Percentiles rank a stretch among this genome's conserved stretches.
phyloP scores from a whole-genome alignment of 2,797 vertebrate genomes.

The Margarornis squamiger region DNA sequence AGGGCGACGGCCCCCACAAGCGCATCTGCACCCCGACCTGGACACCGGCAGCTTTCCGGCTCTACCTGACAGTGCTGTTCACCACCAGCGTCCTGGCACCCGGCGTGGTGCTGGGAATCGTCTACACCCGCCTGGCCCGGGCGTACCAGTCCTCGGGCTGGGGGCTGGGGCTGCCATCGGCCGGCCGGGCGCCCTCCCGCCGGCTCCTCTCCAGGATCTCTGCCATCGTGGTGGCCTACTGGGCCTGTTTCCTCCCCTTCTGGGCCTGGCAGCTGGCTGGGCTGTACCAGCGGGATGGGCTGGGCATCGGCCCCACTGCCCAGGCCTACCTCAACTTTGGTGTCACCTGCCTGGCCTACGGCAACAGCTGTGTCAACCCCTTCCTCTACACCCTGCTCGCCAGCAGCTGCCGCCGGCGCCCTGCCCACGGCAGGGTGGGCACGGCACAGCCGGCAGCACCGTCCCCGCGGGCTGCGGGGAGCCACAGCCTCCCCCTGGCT shows the following conservation, averaged over 20 bases:
- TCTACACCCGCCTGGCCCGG: slow-evolving; percentile 75
- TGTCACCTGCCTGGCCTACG: slow-evolving; percentile 87
- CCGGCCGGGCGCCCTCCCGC: slow-evolving; percentile 62
- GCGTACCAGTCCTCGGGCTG: slow-evolving; percentile 72
- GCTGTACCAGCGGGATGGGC: slow-evolving; percentile 74
- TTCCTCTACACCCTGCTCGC: slow-evolving; percentile 86
- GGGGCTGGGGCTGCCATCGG: not conserved
- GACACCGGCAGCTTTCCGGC: slow-evolving; percentile 79
- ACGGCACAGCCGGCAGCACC: fast-evolving
- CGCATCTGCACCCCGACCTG: slow-evolving; percentile 86
- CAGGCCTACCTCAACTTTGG: slow-evolving; percentile 87
- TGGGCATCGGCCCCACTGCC: slow-evolving; percentile 70
- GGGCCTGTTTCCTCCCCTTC: slow-evolving; percentile 88
- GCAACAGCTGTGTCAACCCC: slow-evolving; percentile 88
- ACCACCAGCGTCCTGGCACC: slow-evolving; percentile 80
- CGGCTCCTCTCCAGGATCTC: slow-evolving; percentile 81
- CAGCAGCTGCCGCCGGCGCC: slow-evolving; percentile 73
- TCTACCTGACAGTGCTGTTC: slow-evolving; percentile 83
- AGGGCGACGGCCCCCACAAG: slow-evolving; percentile 73
- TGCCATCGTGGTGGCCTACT: slow-evolving; percentile 81
- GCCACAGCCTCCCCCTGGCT: not conserved
- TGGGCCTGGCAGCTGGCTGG: slow-evolving; percentile 87
- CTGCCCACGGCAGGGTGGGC: not conserved
- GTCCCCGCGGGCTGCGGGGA: not conserved
- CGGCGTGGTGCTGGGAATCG: slow-evolving; percentile 73